Base-by-base conservation (phyloP, 2,888 invertebrate species). In the Leptinotarsa peninsularis region DNA sequence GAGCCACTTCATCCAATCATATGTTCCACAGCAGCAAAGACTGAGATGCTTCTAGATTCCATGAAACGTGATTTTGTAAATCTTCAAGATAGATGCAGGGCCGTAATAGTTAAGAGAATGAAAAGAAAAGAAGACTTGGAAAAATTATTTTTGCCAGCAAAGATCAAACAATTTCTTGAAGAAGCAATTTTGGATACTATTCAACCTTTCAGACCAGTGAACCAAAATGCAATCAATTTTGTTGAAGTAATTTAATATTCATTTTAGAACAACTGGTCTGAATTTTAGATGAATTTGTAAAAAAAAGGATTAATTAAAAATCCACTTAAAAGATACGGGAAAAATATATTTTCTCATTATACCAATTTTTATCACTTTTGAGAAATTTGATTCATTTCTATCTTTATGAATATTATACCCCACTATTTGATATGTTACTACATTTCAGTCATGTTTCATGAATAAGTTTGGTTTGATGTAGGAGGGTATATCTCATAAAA, bases 1-100 rank as follows among this genome's bases (percentile, higher is more conserved):
- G 91, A 92, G 79, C 91, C 91, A 2, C 88, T 94, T 3, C 94
- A 90, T 85, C 94, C 94, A 0, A 91, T 93, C 74, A 90, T 94
- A 14, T 92, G 92, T 82, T 94, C 94, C 3, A 94, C 94, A 0
- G 94, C 94, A 0, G 93, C 93, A 21, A 93, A 93, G 88, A 94
- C 94, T 3, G 92, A 93, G 87, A 93, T 94, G 93, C 90, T 91
- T 0, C 86, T 94, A 21, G 90, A 90, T 49, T 87, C 88, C 49
- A 90, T 91, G 81, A 90, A 91, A 77, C 87, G 93, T 58, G 92
- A 92, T 83, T 93, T 93, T 84, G 90, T 91, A 1, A 93, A 90
- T 85, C 89, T 94, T 7, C 93, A 94, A 84, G 94, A 94, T 87
- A 89, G 93, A 56, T 93, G 93, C 84, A 88, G 92, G 27, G 91